Percentiles rank a stretch among this genome's conserved stretches.
phyloP scores from a whole-genome alignment of 2,113 vertebrate genomes.

The Hydrolagus affinis region DNA sequence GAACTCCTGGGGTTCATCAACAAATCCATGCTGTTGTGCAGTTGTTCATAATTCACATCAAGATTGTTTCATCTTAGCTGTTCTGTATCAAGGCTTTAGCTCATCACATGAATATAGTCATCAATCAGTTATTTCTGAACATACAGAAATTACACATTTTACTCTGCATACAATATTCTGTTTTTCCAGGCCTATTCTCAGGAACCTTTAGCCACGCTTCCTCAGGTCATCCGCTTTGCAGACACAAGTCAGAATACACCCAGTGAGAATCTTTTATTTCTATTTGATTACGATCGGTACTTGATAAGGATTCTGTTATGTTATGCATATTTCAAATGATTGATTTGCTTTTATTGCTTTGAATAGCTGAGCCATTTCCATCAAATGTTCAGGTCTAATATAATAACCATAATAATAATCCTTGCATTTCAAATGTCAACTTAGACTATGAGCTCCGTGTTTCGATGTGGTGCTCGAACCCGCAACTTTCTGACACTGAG shows the following conservation, averaged over 20 bases:
- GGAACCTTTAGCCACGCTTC: not conserved
- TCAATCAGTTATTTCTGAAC: not conserved
- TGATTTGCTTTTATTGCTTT: not conserved
- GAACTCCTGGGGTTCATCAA: not conserved
- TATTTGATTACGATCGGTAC: not conserved
- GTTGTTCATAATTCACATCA: not conserved
- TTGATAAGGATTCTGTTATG: not conserved
- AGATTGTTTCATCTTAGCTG: slow-evolving; percentile 10
- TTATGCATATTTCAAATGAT: not conserved
- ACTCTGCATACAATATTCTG: slow-evolving; percentile 1
- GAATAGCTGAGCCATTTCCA: not conserved
- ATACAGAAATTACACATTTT: not conserved
- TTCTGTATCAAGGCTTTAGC: not conserved
- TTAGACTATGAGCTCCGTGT: too few species aligned
- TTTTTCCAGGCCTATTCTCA: not conserved
- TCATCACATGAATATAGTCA: not conserved
- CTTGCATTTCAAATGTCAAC: too few species aligned
- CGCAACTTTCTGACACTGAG: too few species aligned
- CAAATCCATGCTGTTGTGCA: not conserved
- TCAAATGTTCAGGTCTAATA: too few species aligned
- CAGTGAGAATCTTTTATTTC: slow-evolving; percentile 9
- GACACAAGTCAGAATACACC: not conserved
- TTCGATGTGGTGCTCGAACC: too few species aligned
- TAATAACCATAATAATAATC: too few species aligned
- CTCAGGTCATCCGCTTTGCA: not conserved